Conservation (phyloP, 2,888 invertebrate species). For the Drosophila hamatofila region DNA sequence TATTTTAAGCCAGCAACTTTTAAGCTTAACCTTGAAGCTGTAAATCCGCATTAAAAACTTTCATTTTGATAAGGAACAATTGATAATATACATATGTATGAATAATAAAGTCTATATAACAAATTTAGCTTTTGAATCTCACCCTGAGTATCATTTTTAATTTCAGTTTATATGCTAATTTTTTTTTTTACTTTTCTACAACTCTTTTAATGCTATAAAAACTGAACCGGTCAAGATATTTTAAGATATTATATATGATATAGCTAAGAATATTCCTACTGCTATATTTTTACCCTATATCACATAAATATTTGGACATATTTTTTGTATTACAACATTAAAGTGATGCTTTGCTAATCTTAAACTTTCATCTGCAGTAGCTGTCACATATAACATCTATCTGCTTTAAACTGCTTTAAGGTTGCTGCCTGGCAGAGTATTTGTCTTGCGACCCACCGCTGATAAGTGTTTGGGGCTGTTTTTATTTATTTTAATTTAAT, state of each 20-base stretch:
- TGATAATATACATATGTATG: background rate
- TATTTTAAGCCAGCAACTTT: background rate
- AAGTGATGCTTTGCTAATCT: background rate
- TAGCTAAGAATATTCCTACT: too few species aligned
- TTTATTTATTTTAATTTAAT: slow-evolving; percentile 63
- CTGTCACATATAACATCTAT: background rate
- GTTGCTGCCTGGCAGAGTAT: slow-evolving; percentile 6
- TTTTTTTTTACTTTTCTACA: too few species aligned
- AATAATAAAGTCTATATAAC: too few species aligned
- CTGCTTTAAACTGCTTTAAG: background rate
- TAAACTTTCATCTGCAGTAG: background rate
- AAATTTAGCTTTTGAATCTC: background rate
- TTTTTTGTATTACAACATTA: too few species aligned
- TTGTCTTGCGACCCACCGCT: slow-evolving; percentile 14
- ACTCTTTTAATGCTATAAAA: too few species aligned
- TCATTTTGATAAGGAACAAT: too few species aligned
- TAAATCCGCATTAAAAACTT: background rate
- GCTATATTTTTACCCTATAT: too few species aligned
- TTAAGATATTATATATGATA: too few species aligned
- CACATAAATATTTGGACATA: too few species aligned
- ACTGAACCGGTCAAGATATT: too few species aligned
- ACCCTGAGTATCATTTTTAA: too few species aligned
- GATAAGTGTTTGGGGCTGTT: slow-evolving; percentile 16
- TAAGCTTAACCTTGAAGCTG: background rate
- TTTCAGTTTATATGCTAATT: too few species aligned